These are phyloP conservation scores for Rhaphigaster nebulosa DNA, from an alignment of 2,888 invertebrate genomes.

Conservation along the genomic window DNA sequence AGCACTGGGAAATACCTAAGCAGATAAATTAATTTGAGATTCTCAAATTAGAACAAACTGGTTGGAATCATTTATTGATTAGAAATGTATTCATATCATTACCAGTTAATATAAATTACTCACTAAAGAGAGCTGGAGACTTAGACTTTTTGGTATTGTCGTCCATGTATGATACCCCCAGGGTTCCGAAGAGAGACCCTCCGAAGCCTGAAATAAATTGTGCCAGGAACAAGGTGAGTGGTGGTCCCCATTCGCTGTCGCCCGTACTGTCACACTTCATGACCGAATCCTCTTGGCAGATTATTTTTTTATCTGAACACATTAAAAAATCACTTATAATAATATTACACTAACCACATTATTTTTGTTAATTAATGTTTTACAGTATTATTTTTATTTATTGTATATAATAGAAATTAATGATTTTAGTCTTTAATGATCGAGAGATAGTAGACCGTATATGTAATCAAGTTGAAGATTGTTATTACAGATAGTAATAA, in stretches of 20 bases:
- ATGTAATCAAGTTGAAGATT: too few relatives aligned
- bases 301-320: neutral
- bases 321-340: neutral
- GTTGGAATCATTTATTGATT: neutral
- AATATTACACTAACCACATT: too few relatives aligned
- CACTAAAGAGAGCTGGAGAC: conserved; percentile 78
- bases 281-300: conserved; percentile 69
- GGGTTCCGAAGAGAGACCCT: conserved; percentile 76
- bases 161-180: conserved; percentile 81
- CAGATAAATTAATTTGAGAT: neutral
- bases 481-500: too few relatives aligned
- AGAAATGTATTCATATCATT: neutral
- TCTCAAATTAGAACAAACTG: neutral
- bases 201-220: conserved; percentile 80
- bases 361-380: too few relatives aligned
- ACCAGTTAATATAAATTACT: conserved; percentile 67
- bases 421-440: too few relatives aligned
- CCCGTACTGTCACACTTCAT: conserved; percentile 71
- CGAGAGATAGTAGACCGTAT: too few relatives aligned
- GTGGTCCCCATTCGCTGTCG: conserved; percentile 72
- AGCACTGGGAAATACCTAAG: conserved; percentile 75
- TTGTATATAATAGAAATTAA: too few relatives aligned
- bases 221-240: conserved; percentile 75
- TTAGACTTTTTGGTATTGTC: conserved; percentile 81
- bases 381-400: too few relatives aligned